Evolutionary conservation across 2,797 vertebrate species (phyloP).

Genomic region (Mallotus villosus): DNA sequence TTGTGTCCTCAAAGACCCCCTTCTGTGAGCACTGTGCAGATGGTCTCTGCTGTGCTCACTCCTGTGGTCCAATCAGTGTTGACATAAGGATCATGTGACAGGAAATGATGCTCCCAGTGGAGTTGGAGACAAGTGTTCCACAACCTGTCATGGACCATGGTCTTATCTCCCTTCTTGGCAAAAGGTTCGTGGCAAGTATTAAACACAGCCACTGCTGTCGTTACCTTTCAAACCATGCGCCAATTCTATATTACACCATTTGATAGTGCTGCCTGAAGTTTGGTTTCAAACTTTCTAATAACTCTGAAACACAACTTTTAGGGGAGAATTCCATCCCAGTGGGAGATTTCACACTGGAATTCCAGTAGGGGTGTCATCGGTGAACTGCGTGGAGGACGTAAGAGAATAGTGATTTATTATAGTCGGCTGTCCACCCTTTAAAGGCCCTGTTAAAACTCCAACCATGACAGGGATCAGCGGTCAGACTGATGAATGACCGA

Average conservation of each 20-base stretch:
- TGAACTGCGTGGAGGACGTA: too few relatives aligned
- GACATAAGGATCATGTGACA: slow-evolving; percentile 24
- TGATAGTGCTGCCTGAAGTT: not conserved
- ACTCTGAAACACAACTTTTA: slow-evolving; percentile 33
- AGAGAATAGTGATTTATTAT: not conserved
- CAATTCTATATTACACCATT: not conserved
- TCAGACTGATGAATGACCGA: not conserved
- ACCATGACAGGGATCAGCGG: not conserved
- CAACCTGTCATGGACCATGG: not conserved
- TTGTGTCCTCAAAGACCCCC: slow-evolving; percentile 9
- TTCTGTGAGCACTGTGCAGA: slow-evolving; percentile 27
- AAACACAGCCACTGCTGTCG: not conserved
- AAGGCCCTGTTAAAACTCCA: not conserved
- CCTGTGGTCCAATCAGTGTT: slow-evolving; percentile 19
- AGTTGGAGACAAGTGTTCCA: not conserved
- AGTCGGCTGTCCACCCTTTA: not conserved
- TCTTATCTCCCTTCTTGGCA: not conserved
- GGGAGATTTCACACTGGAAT: slow-evolving; percentile 42
- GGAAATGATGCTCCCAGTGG: slow-evolving; percentile 7
- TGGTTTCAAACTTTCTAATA: slow-evolving; percentile 17
- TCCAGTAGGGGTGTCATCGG: slow-evolving; percentile 31
- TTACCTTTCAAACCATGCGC: not conserved
- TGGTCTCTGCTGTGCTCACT: slow-evolving; percentile 32
- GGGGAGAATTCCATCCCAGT: slow-evolving; percentile 42
- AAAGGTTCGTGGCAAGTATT: too few relatives aligned